Evolutionary conservation across 2,797 vertebrate genomes (phyloP), one percentile per base, ranked within the genome.

Genomic region (Acropternis orthonyx): DNA sequence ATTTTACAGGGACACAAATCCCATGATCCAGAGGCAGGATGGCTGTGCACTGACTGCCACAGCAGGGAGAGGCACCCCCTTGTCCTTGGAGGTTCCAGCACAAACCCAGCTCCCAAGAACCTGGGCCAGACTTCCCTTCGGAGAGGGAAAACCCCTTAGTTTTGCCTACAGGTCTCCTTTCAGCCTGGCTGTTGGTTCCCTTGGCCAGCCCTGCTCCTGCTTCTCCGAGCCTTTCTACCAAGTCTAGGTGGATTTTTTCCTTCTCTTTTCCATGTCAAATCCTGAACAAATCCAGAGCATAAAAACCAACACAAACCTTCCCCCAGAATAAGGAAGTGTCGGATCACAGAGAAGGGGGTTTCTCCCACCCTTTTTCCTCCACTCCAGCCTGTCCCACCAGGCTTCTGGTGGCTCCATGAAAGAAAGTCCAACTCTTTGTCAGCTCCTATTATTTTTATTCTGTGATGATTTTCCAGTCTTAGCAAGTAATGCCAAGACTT

Each of bases 331-430:
- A 80, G 16, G 46, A 92, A 88, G 18, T 27, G 59, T 32, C 30
- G 55, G 58, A 27, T 36, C 44, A 69, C 19, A 32, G 43, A n/a
- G 62, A 28, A 74, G 67, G 19, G 51, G 34, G 19, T 36, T 69
- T 66, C 85, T 76, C 37, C 27, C 41, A 54, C 13, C 34, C 13
- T 27, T 93, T 67, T 67, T 61, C 24, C 32, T 61, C 23, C 0
- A 1, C 39, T 73, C 72, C 7, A 19, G 48, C 36, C 0, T 0
- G 0, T 37, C 32, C 68, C 67, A 80, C 43, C 58, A 86, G 71
- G 52, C 24, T 54, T 5, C 6, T 3, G 0, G 32, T 24, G 43
- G 48, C 55, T 56, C 12, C 3, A 76, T n/a, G 21, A 85, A 74
- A 84, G 80, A 27, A 67, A 86, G 36, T 32, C 61, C 19, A 86